Percentiles rank a stretch among this genome's conserved stretches.
Evolutionary conservation across 2,888 invertebrate species (phyloP).

Genomic region (Syrista parreyssii): DNA sequence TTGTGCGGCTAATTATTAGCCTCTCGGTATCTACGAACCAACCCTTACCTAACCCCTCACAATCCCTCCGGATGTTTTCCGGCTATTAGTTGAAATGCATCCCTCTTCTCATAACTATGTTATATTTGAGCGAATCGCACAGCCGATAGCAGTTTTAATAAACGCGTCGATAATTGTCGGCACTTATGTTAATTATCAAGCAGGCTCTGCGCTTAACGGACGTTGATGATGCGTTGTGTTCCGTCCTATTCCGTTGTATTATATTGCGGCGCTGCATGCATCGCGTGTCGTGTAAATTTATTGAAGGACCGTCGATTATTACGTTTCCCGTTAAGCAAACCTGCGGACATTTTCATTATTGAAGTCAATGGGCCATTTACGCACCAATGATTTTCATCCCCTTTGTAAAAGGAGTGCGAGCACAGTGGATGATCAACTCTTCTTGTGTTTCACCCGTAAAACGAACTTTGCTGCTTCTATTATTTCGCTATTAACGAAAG

Average conservation of each 20-base stretch:
- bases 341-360: background rate
- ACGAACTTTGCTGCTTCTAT: background rate
- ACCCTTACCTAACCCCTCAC: background rate
- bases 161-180: conserved; percentile 60
- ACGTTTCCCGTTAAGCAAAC: background rate
- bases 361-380: background rate
- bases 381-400: background rate
- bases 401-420: background rate
- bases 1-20: conserved; percentile 38
- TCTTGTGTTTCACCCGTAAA: background rate
- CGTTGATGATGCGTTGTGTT: background rate
- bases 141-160: background rate
- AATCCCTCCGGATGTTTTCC: background rate
- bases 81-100: background rate
- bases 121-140: background rate
- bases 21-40: background rate
- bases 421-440: background rate
- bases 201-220: conserved; percentile 32
- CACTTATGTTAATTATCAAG: conserved; percentile 62
- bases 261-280: background rate
- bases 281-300: conserved; percentile 53
- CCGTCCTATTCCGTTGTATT: background rate
- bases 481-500: background rate
- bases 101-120: background rate
- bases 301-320: background rate